Evolutionary conservation across 2,113 vertebrate species (phyloP), one percentile per base, ranked within the genome.

Genomic region (Varanus komodoensis): DNA sequence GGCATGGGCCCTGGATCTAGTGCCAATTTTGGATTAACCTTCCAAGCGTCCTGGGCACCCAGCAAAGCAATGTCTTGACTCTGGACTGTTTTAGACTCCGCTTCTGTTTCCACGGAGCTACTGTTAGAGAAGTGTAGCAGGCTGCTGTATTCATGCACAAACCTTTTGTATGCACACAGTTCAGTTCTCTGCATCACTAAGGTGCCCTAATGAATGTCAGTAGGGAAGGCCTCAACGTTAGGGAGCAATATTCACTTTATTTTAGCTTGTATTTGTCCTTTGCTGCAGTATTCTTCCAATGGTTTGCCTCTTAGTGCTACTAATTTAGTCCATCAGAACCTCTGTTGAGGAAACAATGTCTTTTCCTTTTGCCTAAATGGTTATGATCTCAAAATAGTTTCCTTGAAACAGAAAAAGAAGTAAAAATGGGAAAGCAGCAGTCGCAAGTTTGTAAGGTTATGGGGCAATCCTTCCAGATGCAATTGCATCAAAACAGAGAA

Each of bases 401-500:
- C 73, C 34, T n/a, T 17, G 32, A 32, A 15, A 34, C 64, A 44
- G 79, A 44, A 2, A n/a, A 69, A 79, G 38, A 44, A 44, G 38
- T 44, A 44, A 71, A 79, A 84, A 85, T 44, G 38, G 27, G 44
- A 89, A 87, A 69, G 86, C 52, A 89, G 9, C 0, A 0, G n/a
- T 61, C 79, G 54, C 88, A 81, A 78, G 68, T 89, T 90, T 90
- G 34, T 75, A 79, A 19, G 75, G 54, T 86, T 88, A 74, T 90
- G 84, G 69, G 90, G 69, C 81, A 90, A 32, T 91, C 91, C 83
- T 91, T 93, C 82, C 89, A 57, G 32, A 74, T 87, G 71, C 91
- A 78, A 84, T 4, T n/a, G 38, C 83, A 17, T 79, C 64, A 88
- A 64, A 89, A 64, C 14, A 77, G 71, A 29, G 84, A 48, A 84